Conservation (phyloP, 2,888 invertebrate species). For the Dione juno region DNA sequence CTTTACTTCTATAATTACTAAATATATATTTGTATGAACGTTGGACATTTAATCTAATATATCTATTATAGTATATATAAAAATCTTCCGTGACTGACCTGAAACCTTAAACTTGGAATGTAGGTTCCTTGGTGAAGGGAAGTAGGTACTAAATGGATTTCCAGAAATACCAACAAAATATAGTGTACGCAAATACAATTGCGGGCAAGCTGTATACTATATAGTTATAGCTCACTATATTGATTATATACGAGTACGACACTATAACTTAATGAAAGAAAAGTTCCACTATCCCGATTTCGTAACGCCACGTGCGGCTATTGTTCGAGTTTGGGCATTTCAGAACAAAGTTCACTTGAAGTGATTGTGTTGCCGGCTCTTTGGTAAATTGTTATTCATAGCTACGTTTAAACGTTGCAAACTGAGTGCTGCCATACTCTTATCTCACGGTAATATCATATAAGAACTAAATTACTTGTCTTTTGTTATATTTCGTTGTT, state of each 20-base stretch:
- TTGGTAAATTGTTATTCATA: conserved; percentile 83
- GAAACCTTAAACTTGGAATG: too few species aligned
- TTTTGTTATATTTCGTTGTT: conserved; percentile 56
- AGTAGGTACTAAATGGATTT: too few species aligned
- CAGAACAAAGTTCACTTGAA: conserved; percentile 79
- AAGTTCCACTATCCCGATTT: conserved; percentile 57
- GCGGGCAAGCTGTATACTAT: not conserved
- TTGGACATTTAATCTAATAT: too few species aligned
- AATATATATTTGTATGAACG: too few species aligned
- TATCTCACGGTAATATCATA: conserved; percentile 74
- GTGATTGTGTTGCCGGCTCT: conserved; percentile 79
- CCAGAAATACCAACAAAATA: too few species aligned
- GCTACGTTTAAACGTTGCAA: conserved; percentile 78
- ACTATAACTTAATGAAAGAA: conserved; percentile 26
- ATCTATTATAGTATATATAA: too few species aligned
- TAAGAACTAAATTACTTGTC: conserved; percentile 69
- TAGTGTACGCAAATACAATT: too few species aligned
- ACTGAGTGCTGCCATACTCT: conserved; percentile 77
- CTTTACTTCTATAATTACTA: too few species aligned
- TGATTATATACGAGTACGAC: not conserved
- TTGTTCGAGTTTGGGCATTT: conserved; percentile 81
- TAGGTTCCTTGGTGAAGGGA: too few species aligned
- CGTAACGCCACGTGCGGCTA: conserved; percentile 69
- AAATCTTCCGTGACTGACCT: too few species aligned
- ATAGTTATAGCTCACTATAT: not conserved